Evolutionary conservation across 2,113 vertebrate genomes (phyloP), one percentile per base, ranked within the genome.

Genomic region (Oriolus oriolus): DNA sequence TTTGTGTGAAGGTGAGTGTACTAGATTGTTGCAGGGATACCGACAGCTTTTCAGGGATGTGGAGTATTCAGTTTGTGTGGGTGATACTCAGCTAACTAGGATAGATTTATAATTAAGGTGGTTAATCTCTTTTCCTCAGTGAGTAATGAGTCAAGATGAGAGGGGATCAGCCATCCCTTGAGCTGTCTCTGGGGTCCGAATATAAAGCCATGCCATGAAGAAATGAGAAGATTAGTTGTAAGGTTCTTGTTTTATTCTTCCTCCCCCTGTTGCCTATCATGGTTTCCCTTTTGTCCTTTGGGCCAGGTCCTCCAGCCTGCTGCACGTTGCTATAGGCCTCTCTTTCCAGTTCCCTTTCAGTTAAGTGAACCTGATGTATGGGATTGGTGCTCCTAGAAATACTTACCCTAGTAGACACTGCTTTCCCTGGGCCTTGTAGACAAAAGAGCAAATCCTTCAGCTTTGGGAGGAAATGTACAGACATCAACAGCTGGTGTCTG

Each of bases 251-350:
- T 63, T 60, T 60, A 18, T 77, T 69, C 12, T n/a, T 56, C 57
- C 73, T 88, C 9, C 22, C 30, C 5, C 16, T 20, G 18, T 80
- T 59, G 26, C 33, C 35, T 76, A 0, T 65, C 1, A 1, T 0
- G 1, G 74, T 90, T 66, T 59, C 26, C 11, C 19, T 39, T 80
- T 44, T 53, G 20, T 56, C 53, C 9, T 61, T 22, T 9, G 8
- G 44, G 27, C 35, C 33, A 41, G 27, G 16, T 83, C 41, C 42
- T 81, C 19, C 35, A 84, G 35, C 17, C 35, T 78, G 39, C 52
- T 47, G 21, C 52, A 30, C 33, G 42, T 69, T 80, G 47, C 41
- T 57, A 14, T 50, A 42, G 49, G 26, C 14, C 19, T 37, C 23
- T 73, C 44, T 64, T 94, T 30, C 31, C 65, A 45, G 16, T 44